A percentile compares a stretch with the other conserved stretches of the same genome.
phyloP scores from a whole-genome alignment of 92 coral and sea anemone species.

The Actinostola sp. region DNA sequence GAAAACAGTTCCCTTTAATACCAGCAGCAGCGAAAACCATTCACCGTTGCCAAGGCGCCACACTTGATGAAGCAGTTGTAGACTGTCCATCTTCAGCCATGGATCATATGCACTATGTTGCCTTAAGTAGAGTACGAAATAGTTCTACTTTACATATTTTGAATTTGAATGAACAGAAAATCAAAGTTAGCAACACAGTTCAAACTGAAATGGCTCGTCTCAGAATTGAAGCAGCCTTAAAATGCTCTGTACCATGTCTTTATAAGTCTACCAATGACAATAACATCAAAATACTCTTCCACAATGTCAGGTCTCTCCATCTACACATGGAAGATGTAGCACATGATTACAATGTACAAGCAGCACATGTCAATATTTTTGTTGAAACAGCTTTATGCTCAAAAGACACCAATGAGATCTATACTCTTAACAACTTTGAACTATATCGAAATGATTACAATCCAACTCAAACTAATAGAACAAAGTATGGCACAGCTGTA shows the following conservation, averaged over 20 bases:
- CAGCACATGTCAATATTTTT: conserved; percentile 63
- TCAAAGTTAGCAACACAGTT: conserved; percentile 42
- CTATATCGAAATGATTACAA: conserved; percentile 52
- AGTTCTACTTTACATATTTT: conserved; percentile 47
- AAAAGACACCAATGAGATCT: conserved; percentile 32
- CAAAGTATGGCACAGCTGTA: conserved; percentile 44
- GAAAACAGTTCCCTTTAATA: conserved; percentile 70
- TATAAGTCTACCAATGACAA: background rate
- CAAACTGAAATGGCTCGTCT: conserved; percentile 39
- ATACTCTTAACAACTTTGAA: conserved; percentile 16
- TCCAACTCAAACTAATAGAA: conserved; percentile 4
- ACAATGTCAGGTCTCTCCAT: conserved; percentile 73
- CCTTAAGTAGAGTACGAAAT: conserved; percentile 45
- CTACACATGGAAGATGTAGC: conserved; percentile 41
- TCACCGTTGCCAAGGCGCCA: conserved; percentile 74
- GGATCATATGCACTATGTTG: conserved; percentile 61
- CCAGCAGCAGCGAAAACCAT: conserved; percentile 78
- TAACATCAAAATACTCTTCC: conserved; percentile 48
- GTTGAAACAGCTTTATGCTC: conserved; percentile 60
- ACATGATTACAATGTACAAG: conserved; percentile 61
- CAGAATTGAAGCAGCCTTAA: conserved; percentile 36
- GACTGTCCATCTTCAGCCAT: conserved; percentile 36
- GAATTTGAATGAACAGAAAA: conserved; percentile 44
- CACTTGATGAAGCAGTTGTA: conserved; percentile 57
- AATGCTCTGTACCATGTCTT: conserved; percentile 11